Conservation (phyloP, 2,888 invertebrate species). For the Microctonus brassicae region DNA sequence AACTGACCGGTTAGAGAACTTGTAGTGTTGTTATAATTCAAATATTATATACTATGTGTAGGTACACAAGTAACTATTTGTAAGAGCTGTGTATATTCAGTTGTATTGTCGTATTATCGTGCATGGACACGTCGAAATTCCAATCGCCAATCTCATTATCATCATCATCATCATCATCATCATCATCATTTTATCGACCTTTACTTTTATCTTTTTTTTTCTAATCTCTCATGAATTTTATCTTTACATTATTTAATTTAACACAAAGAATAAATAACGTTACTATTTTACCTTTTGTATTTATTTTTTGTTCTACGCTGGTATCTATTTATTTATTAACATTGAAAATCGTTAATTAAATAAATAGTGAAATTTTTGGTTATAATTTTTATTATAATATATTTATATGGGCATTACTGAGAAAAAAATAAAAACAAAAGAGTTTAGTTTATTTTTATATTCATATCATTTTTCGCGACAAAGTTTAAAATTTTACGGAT, state of each 20-base stretch:
- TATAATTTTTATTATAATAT: too few relatives aligned
- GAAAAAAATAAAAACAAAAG: not conserved
- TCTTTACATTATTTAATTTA: too few relatives aligned
- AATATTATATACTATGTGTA: not conserved
- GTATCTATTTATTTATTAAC: too few relatives aligned
- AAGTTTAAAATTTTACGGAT: too few relatives aligned
- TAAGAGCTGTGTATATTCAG: too few relatives aligned
- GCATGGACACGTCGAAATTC: not conserved
- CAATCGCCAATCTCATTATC: not conserved
- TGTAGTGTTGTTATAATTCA: not conserved
- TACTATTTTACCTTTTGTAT: too few relatives aligned
- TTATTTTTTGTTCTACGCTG: too few relatives aligned
- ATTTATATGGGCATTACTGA: not conserved
- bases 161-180: not conserved
- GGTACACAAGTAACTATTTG: not conserved
- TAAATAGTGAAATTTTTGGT: too few relatives aligned
- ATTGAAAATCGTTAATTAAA: too few relatives aligned
- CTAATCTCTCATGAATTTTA: not conserved
- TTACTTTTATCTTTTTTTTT: not conserved
- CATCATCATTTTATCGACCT: not conserved
- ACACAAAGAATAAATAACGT: too few relatives aligned
- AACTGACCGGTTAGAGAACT: conserved; percentile 52
- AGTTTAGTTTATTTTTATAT: conserved; percentile 39
- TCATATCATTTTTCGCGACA: too few relatives aligned
- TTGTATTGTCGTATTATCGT: not conserved